phyloP scores from a whole-genome alignment of 2,888 invertebrate genomes.

The Campopleginae sp. region DNA sequence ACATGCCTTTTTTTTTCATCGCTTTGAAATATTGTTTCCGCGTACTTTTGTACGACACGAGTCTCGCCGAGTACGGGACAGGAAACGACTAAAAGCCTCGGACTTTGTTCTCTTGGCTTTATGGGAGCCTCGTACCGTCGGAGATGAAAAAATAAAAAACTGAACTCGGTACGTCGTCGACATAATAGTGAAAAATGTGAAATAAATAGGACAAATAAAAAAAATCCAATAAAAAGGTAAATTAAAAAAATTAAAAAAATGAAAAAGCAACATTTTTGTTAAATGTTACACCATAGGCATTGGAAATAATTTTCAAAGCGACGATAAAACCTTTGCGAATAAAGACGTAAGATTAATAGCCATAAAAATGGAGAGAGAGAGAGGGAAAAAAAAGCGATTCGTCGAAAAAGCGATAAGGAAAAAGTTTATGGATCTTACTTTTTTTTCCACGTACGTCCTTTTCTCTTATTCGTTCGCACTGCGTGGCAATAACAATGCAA shows the following conservation, averaged over 20 bases:
- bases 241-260: neutral
- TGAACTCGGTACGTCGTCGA: neutral
- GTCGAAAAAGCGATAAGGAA: constrained; percentile 10
- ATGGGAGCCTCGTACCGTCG: constrained; percentile 71
- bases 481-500: constrained; percentile 67
- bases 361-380: neutral
- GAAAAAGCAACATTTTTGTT: neutral
- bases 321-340: neutral
- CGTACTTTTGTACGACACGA: constrained; percentile 35
- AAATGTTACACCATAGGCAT: neutral
- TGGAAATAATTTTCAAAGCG: neutral
- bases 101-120: constrained; percentile 73
- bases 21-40: constrained; percentile 49
- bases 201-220: neutral
- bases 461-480: constrained; percentile 16
- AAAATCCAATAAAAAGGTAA: neutral
- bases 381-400: neutral
- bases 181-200: neutral
- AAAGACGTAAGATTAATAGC: neutral
- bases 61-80: constrained; percentile 56
- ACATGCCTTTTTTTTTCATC: constrained; percentile 1
- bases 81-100: constrained; percentile 77
- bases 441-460: neutral
- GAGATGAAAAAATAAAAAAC: constrained; percentile 69
- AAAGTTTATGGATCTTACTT: neutral